These are phyloP conservation scores for Ia io DNA, from an alignment of 2,113 vertebrate genomes.

Conservation along the genomic window DNA sequence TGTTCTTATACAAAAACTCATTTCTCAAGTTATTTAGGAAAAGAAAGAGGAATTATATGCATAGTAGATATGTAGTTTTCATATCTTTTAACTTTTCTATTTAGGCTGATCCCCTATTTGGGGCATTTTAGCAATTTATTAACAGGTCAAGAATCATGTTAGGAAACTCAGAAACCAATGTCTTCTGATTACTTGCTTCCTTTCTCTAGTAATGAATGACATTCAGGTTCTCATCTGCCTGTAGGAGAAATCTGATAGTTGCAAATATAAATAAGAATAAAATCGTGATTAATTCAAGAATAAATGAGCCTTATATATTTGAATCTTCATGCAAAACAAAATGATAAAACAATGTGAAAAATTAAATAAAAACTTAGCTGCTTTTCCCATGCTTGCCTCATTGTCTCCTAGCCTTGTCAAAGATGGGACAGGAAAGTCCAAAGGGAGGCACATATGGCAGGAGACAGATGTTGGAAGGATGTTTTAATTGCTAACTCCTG, in stretches of 20 bases:
- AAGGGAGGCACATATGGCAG: too few species aligned
- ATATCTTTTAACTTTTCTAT: not conserved
- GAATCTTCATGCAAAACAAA: not conserved
- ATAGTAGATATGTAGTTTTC: not conserved
- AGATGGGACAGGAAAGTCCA: not conserved
- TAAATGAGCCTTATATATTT: not conserved
- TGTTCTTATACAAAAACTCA: not conserved
- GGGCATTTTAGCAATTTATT: not conserved
- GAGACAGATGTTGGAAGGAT: not conserved
- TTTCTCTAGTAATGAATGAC: not conserved
- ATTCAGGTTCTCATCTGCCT: not conserved
- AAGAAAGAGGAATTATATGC: not conserved
- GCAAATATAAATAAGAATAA: not conserved
- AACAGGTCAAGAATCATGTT: not conserved
- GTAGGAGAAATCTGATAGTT: not conserved
- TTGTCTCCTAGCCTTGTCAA: too few species aligned
- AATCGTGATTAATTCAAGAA: not conserved
- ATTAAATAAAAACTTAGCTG: not conserved
- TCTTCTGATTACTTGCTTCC: not conserved
- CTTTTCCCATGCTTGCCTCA: not conserved
- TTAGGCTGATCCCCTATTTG: not conserved
- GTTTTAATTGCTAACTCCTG: not conserved
- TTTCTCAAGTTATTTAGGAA: constrained; percentile 10
- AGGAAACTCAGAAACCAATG: not conserved
- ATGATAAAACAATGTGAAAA: not conserved